A percentile compares a stretch with the other conserved stretches of the same genome.
phyloP scores from a whole-genome alignment of 2,113 vertebrate genomes.

The Sula dactylatra region DNA sequence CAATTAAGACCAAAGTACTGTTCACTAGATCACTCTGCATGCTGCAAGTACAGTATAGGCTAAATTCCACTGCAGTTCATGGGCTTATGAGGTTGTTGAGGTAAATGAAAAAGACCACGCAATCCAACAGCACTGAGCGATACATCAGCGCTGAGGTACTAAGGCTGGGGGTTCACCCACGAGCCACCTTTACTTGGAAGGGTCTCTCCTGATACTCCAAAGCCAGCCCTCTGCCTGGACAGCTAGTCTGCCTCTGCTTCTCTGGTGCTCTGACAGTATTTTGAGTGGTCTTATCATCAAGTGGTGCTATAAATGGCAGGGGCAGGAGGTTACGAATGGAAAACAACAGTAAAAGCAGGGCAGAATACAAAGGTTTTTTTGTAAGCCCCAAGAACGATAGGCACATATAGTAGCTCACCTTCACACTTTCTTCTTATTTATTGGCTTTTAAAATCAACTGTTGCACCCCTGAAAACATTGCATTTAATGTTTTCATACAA shows the following conservation, averaged over 20 bases:
- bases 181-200: neutral
- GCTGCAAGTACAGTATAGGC: neutral
- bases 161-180: neutral
- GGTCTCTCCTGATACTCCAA: neutral
- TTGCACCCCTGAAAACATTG: neutral
- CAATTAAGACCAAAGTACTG: rapidly evolving
- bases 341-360: neutral
- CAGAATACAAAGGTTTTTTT: neutral
- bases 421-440: neutral
- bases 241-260: neutral
- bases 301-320: neutral
- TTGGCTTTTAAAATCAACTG: neutral
- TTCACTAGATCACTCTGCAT: neutral
- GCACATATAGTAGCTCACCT: neutral
- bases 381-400: neutral
- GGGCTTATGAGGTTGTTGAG: neutral
- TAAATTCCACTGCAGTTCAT: neutral
- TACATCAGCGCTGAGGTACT: neutral
- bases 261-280: neutral
- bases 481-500: neutral
- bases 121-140: neutral
- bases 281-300: neutral
- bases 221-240: neutral
- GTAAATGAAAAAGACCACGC: neutral
- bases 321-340: neutral